Evolutionary conservation across 2,113 vertebrate species (phyloP).

Genomic region (Pomatorhinus ruficollis): DNA sequence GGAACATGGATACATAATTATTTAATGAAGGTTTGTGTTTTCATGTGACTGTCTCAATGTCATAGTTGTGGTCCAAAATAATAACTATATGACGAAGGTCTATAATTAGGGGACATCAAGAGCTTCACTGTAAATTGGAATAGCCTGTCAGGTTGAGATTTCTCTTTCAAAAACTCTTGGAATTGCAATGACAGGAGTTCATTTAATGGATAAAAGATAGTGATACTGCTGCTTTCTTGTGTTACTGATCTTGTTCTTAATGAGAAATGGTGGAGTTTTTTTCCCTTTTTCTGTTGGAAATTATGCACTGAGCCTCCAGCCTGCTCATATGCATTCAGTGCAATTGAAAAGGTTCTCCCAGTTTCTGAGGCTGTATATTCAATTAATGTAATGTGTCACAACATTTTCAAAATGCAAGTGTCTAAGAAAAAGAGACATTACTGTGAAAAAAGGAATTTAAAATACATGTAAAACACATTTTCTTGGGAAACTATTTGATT

Average conservation of each 20-base stretch:
- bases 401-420: constrained; percentile 71
- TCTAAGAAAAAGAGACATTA: constrained; percentile 61
- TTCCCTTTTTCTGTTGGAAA: not conserved
- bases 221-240: not conserved
- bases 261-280: not conserved
- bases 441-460: constrained; percentile 41
- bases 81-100: not conserved
- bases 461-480: constrained; percentile 49
- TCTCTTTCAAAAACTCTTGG: not conserved
- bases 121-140: not conserved
- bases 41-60: not conserved
- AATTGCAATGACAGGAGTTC: not conserved
- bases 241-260: not conserved
- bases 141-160: not conserved
- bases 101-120: not conserved
- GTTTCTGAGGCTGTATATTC: constrained; percentile 58
- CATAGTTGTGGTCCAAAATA: not conserved
- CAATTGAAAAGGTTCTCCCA: constrained; percentile 52
- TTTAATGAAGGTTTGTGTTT: constrained; percentile 44
- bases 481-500: constrained; percentile 1
- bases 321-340: constrained; percentile 11
- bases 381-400: constrained; percentile 68
- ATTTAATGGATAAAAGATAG: not conserved
- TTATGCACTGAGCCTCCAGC: not conserved
- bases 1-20: not conserved